A percentile compares a stretch with the other conserved stretches of the same genome.
phyloP scores from a whole-genome alignment of 1,140 invertebrate species.

The Ceratoteleas bidentatus region DNA sequence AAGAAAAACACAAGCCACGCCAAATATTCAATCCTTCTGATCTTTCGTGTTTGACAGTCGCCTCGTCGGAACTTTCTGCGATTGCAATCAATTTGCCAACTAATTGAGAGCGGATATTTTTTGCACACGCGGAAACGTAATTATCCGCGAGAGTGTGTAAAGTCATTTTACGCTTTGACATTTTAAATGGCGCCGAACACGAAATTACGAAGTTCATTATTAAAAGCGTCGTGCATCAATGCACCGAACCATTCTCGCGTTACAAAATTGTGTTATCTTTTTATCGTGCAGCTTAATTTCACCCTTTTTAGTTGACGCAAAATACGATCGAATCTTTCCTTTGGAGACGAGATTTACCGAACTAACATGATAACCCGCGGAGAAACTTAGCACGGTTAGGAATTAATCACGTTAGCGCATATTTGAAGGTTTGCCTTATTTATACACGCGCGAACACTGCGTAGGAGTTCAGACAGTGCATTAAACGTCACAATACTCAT shows the following conservation, averaged over 20 bases:
- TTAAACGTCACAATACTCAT: neutral
- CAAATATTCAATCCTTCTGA: neutral
- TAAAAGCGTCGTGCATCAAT: neutral
- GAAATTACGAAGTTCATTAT: slow-evolving; percentile 22
- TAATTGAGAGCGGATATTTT: neutral
- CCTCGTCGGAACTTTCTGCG: neutral
- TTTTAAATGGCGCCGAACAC: slow-evolving; percentile 10
- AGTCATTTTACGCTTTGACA: slow-evolving; percentile 14
- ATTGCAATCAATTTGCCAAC: neutral
- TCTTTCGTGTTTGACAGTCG: neutral
- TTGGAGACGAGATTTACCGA: slow-evolving; percentile 13
- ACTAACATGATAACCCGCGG: slow-evolving; percentile 4
- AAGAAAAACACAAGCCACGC: slow-evolving; percentile 12
- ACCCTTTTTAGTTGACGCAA: neutral
- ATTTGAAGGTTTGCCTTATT: neutral
- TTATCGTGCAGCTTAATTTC: neutral
- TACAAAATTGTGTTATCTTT: slow-evolving; percentile 12
- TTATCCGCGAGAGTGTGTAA: neutral
- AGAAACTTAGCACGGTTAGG: neutral
- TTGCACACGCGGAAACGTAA: neutral
- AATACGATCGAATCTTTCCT: slow-evolving; percentile 8
- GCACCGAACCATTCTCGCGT: neutral
- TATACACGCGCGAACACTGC: neutral
- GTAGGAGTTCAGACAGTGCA: neutral
- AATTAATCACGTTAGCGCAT: slow-evolving; percentile 9